Percentiles rank a stretch among this genome's conserved stretches.
Conservation (phyloP, 2,888 invertebrate genomes). For the Sarcophaga variegata region DNA sequence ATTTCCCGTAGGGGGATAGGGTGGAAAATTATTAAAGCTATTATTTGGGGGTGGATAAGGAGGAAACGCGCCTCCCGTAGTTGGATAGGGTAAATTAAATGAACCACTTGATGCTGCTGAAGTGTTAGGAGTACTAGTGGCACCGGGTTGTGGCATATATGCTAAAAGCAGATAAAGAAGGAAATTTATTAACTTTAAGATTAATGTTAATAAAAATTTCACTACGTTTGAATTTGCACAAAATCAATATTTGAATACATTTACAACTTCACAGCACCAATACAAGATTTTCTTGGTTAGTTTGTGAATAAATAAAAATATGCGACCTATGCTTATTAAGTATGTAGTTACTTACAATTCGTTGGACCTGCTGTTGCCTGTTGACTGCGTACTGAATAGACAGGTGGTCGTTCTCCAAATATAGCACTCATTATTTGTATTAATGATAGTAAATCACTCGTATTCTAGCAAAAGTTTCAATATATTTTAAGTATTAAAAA, state of each 20-base stretch:
- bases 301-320: too few species aligned
- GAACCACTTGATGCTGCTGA: conserved; percentile 72
- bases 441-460: conserved; percentile 93
- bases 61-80: conserved; percentile 81
- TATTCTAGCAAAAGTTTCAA: conserved; percentile 78
- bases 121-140: conserved; percentile 72
- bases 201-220: too few species aligned
- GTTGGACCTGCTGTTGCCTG: conserved; percentile 83
- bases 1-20: conserved; percentile 73
- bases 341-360: conserved; percentile 72
- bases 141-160: conserved; percentile 82
- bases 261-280: too few species aligned
- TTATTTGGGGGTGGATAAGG: conserved; percentile 78
- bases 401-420: conserved; percentile 98
- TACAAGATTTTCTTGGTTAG: too few species aligned
- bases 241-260: too few species aligned
- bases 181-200: background rate
- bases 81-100: conserved; percentile 83
- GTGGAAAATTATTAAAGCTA: conserved; percentile 81
- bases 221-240: too few species aligned
- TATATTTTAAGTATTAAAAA: background rate
- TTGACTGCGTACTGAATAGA: conserved; percentile 88
- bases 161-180: conserved; percentile 74
- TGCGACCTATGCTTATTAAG: too few species aligned
- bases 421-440: conserved; percentile 95